These are phyloP conservation scores for Trematocara stigmaticum DNA, from an alignment of 2,113 vertebrate genomes.

Conservation along the genomic window DNA sequence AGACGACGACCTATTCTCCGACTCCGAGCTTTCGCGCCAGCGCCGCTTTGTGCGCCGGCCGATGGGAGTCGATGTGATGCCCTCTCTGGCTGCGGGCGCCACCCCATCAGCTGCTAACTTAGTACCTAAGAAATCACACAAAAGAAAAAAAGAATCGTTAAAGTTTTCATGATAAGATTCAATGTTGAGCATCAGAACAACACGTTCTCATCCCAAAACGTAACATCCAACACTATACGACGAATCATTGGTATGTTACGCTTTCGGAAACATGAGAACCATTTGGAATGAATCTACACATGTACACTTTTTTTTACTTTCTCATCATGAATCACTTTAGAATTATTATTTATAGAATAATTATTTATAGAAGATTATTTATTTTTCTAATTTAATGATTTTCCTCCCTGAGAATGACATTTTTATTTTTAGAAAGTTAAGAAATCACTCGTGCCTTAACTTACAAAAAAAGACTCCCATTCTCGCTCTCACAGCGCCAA, in stretches of 20 bases:
- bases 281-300: rapidly evolving
- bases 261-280: background rate
- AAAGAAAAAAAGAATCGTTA: background rate
- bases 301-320: background rate
- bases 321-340: background rate
- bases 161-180: background rate
- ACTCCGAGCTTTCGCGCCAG: background rate
- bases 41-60: background rate
- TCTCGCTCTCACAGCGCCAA: rapidly evolving
- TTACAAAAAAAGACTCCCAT: background rate
- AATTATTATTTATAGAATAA: too few relatives aligned
- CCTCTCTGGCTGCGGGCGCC: background rate
- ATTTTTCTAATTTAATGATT: background rate
- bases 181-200: background rate
- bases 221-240: background rate
- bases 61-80: rapidly evolving
- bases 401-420: background rate
- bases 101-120: background rate
- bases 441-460: rapidly evolving
- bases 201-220: background rate
- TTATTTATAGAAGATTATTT: background rate
- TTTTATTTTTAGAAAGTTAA: background rate
- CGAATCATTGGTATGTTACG: background rate
- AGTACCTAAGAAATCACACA: background rate
- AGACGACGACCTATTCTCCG: background rate